A percentile compares a stretch with the other conserved stretches of the same genome.
These are phyloP conservation scores for Aporrectodea caliginosa DNA, from an alignment of 1,140 invertebrate genomes.

Conservation along the genomic window DNA sequence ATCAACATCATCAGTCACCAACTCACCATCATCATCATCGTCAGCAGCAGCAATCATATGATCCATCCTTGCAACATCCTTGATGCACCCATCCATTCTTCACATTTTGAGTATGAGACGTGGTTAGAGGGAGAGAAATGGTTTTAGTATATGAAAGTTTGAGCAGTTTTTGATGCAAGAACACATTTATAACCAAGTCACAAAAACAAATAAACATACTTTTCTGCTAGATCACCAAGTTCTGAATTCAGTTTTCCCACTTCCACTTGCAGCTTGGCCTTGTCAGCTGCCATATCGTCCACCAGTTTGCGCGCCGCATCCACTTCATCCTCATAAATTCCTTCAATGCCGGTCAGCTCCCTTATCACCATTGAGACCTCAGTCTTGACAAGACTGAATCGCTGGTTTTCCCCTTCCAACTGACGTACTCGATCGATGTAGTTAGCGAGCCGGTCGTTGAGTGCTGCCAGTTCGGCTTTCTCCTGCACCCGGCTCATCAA, in stretches of 20 bases:
- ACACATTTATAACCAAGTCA: too few species aligned
- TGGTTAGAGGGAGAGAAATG: too few species aligned
- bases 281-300: conserved; percentile 83
- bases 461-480: conserved; percentile 84
- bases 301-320: conserved; percentile 77
- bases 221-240: conserved; percentile 74
- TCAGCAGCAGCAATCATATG: too few species aligned
- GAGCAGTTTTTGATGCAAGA: too few species aligned
- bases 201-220: too few species aligned
- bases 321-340: conserved; percentile 87
- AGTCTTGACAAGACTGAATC: conserved; percentile 60
- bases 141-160: too few species aligned
- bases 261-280: conserved; percentile 85
- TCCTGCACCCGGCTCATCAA: conserved; percentile 83
- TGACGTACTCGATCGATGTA: conserved; percentile 89
- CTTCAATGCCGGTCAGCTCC: conserved; percentile 82
- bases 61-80: too few species aligned
- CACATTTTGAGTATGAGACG: too few species aligned
- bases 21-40: too few species aligned
- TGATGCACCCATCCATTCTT: too few species aligned
- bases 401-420: conserved; percentile 84
- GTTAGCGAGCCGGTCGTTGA: conserved; percentile 90
- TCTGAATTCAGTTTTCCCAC: conserved; percentile 78
- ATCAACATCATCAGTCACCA: too few species aligned
- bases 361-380: conserved; percentile 63